Evolutionary conservation across 2,113 vertebrate genomes (phyloP).

Genomic region (Nasalis larvatus): DNA sequence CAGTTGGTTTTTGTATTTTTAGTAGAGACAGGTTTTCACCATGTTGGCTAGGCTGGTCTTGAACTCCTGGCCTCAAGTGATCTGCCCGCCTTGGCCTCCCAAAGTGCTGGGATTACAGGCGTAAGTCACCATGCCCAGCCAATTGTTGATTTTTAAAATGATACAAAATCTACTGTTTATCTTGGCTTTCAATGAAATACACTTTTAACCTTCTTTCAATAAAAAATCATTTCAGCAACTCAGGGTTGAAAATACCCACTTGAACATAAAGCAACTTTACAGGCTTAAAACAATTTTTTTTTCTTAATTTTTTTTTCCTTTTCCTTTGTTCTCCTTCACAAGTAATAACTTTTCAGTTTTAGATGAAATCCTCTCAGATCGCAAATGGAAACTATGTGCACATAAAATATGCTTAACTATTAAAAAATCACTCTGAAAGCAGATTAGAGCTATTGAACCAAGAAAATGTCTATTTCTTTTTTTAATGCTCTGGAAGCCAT

Average conservation of each 20-base stretch:
- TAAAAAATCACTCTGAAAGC: constrained; percentile 72
- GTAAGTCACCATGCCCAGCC: no score
- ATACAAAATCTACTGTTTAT: constrained; percentile 13
- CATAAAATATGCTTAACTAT: constrained; percentile 68
- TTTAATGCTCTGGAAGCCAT: constrained; percentile 74
- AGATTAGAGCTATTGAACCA: constrained; percentile 72
- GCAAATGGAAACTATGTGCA: constrained; percentile 44
- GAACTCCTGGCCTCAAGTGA: no score
- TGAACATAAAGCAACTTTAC: constrained; percentile 53
- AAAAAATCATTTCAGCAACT: constrained; percentile 44
- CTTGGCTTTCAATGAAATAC: constrained; percentile 1
- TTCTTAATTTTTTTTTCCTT: no score
- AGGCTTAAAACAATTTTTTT: not conserved
- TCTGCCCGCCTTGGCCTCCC: no score
- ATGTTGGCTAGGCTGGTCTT: no score
- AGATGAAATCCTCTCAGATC: constrained; percentile 50
- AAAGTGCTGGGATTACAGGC: no score
- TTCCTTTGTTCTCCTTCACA: no score
- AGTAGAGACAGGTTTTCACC: no score
- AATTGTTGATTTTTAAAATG: constrained; percentile 1
- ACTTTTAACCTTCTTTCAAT: constrained; percentile 32
- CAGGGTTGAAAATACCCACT: constrained; percentile 12
- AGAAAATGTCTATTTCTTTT: constrained; percentile 64
- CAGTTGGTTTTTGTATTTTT: no score
- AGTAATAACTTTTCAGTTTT: constrained; percentile 22